Percentiles rank a stretch among this genome's conserved stretches.
Evolutionary conservation across 2,888 invertebrate species (phyloP).

Genomic region (Euzophera pinguis): DNA sequence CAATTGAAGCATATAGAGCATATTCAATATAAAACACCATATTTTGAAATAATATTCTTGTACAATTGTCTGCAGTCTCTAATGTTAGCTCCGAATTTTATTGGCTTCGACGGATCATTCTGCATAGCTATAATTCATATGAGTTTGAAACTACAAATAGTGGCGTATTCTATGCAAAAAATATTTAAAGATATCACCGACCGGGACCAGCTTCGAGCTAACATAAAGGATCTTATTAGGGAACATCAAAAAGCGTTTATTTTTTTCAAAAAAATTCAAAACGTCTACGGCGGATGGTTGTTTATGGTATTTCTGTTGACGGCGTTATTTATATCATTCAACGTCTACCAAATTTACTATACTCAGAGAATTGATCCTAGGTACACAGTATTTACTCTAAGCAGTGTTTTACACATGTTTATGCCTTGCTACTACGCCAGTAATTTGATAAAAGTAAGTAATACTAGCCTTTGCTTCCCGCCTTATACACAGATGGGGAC

Average conservation of each 20-base stretch:
- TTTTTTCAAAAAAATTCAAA: conserved; percentile 45
- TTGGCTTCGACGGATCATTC: conserved; percentile 58
- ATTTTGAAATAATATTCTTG: conserved; percentile 50
- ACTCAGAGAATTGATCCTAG: conserved; percentile 42
- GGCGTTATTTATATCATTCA: conserved; percentile 49
- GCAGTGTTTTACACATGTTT: conserved; percentile 49
- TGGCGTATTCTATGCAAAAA: conserved; percentile 39
- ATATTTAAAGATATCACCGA: conserved; percentile 39
- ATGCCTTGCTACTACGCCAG: conserved; percentile 54
- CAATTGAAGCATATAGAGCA: conserved; percentile 47
- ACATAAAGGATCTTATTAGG: conserved; percentile 39
- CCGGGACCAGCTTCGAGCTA: conserved; percentile 31
- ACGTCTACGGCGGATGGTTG: conserved; percentile 54
- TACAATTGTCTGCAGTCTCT: conserved; percentile 45
- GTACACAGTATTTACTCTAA: conserved; percentile 44
- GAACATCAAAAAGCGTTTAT: conserved; percentile 51
- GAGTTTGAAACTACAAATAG: conserved; percentile 50
- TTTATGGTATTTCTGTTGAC: conserved; percentile 48
- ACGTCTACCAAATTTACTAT: conserved; percentile 50
- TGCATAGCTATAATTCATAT: conserved; percentile 57
- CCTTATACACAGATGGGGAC: no score
- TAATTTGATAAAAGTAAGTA: conserved; percentile 45
- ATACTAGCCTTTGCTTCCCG: not conserved
- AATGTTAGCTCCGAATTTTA: conserved; percentile 43
- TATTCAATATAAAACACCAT: conserved; percentile 51